Evolutionary conservation across 2,113 vertebrate genomes (phyloP).

Genomic region (Struthidea cinerea): DNA sequence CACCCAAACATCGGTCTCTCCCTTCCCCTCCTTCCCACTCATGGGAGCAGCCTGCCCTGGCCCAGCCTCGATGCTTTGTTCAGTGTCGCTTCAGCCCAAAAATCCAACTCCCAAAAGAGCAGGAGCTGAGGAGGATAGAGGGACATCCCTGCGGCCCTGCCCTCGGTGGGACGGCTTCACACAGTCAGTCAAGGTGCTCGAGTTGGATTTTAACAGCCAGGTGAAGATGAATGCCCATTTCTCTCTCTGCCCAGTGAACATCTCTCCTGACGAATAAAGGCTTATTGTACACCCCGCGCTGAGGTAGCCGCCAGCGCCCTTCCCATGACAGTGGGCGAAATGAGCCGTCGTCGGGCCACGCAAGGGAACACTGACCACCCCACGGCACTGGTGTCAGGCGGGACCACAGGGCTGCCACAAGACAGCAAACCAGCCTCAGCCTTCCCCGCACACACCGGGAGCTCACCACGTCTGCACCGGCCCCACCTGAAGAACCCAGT

Average conservation of each 20-base stretch:
- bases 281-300: rapidly evolving
- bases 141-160: neutral
- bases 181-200: rapidly evolving
- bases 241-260: neutral
- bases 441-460: rapidly evolving
- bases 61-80: neutral
- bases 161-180: rapidly evolving
- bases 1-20: neutral
- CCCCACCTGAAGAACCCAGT: neutral
- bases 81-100: neutral
- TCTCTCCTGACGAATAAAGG: neutral
- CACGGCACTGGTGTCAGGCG: rapidly evolving
- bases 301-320: too few species aligned
- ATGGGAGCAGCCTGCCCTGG: neutral
- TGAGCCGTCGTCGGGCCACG: rapidly evolving
- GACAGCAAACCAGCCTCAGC: neutral
- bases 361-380: rapidly evolving
- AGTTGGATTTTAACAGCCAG: neutral
- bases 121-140: neutral
- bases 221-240: neutral
- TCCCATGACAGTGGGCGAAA: rapidly evolving
- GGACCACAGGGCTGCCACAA: rapidly evolving
- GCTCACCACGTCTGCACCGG: rapidly evolving
- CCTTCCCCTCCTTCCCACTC: neutral
- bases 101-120: neutral